These are phyloP conservation scores for Drosophila neotestacea DNA, from an alignment of 2,888 invertebrate genomes.

Conservation along the genomic window DNA sequence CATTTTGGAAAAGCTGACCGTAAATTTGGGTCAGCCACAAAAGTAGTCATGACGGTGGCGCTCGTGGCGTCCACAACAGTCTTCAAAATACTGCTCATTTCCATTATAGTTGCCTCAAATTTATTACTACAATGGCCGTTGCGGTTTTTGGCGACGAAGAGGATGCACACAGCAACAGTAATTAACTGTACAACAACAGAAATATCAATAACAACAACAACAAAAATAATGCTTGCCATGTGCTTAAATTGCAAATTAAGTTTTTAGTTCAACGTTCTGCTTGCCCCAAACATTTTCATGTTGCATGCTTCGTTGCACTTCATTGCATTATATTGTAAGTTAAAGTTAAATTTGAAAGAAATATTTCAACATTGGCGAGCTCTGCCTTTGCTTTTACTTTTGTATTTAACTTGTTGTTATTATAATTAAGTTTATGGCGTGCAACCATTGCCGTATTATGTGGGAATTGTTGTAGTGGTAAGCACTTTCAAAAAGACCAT, in stretches of 20 bases:
- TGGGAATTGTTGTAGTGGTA: conserved; percentile 26
- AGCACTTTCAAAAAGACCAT: conserved; percentile 68
- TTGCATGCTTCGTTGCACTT: conserved; percentile 72
- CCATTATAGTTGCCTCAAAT: conserved; percentile 63
- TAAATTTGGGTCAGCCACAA: conserved; percentile 59
- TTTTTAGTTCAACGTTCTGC: conserved; percentile 70
- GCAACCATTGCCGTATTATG: conserved; percentile 48
- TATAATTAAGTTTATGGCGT: conserved; percentile 72
- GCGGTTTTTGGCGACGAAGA: conserved; percentile 50
- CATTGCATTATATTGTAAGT: conserved; percentile 69
- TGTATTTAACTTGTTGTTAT: conserved; percentile 33
- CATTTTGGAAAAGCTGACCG: conserved; percentile 62
- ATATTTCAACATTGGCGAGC: conserved; percentile 54
- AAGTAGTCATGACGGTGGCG: conserved; percentile 15
- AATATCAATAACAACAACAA: conserved; percentile 17
- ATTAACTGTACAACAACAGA: conserved; percentile 43
- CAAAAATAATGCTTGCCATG: conserved; percentile 20
- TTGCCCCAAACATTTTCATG: conserved; percentile 64
- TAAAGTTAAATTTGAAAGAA: conserved; percentile 43
- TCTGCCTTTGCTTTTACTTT: conserved; percentile 10
- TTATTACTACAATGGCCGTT: conserved; percentile 62
- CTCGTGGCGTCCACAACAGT: conserved; percentile 43
- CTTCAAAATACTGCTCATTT: conserved; percentile 60
- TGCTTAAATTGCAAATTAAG: conserved; percentile 62
- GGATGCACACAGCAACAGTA: conserved; percentile 46